phyloP scores from a whole-genome alignment of 2,888 invertebrate species.

The Julus scandinavius region DNA sequence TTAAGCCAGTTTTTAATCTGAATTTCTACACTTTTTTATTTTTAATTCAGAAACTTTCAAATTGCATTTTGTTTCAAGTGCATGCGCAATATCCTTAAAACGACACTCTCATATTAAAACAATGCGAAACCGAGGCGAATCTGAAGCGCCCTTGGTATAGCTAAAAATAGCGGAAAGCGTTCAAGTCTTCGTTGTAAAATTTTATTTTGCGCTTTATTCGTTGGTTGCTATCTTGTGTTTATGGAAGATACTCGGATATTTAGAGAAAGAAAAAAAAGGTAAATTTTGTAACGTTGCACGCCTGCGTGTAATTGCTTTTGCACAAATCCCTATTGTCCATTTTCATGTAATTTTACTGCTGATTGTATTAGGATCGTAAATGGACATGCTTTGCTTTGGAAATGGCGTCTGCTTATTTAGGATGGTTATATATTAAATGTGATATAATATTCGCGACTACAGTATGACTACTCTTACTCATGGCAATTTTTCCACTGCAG shows the following conservation, averaged over 20 bases:
- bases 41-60: neutral
- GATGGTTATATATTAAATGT: neutral
- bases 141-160: neutral
- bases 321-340: neutral
- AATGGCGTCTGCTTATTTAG: neutral
- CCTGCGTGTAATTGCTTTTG: neutral
- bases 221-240: neutral
- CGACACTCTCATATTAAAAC: neutral
- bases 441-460: neutral
- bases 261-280: neutral
- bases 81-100: neutral
- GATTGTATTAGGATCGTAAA: constrained; percentile 12
- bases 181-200: neutral
- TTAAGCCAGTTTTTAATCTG: neutral
- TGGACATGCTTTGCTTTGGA: neutral
- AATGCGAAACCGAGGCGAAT: neutral
- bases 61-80: neutral
- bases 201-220: neutral
- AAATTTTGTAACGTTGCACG: neutral
- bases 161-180: neutral
- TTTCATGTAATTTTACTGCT: constrained; percentile 20
- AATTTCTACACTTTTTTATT: neutral
- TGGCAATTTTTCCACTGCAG: neutral
- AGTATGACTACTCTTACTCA: neutral
- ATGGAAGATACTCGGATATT: neutral